Evolutionary conservation across 2,888 invertebrate species (phyloP), one percentile per base, ranked within the genome.

Genomic region (Tachina grossa): DNA sequence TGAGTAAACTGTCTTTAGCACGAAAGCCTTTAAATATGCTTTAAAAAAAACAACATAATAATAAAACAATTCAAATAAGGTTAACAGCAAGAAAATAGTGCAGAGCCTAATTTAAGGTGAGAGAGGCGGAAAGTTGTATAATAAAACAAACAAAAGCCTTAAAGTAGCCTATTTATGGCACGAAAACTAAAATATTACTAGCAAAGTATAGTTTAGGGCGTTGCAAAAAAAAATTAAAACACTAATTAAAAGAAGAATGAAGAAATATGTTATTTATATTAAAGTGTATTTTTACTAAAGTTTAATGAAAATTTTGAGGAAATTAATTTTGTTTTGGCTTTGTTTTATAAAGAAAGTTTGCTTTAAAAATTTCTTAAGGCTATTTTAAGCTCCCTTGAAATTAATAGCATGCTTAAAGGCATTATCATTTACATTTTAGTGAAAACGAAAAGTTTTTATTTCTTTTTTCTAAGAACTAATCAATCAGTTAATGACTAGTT

Each of bases 141-240:
- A 47, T 61, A 39, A 49, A 61, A 14, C 16, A 61, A 69, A n/a
- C 16, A 61, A 69, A n/a, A 45, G 43, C 68, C 51, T 6, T 59
- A 53, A 69, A 69, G 69, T 61, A 53, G 78, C 51, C 78, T 69
- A 68, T 47, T 77, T 77, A 41, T 51, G 43, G n/a, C 59, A 59
- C 1, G 1, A 59, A 49, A 45, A 53, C 19, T 10, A 71, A 71
- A 61, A 49, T 74, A 61, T 61, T 16, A 59, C 6, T 39, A 41
- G 47, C 43, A 53, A 53, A 43, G 61, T 53, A 74, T 51, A 22
- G 11, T n/a, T 61, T 51, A 49, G 19, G 74, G 61, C 49, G 61
- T 63, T 61, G 14, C 2, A 4, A 61, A n/a, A 47, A 31, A 2
- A 49, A 66, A 31, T 66, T 16, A 61, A 41, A 31, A 31, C 6